These are phyloP conservation scores for Nephrotoma guestfalica DNA, from an alignment of 2,888 invertebrate genomes.

Conservation along the genomic window DNA sequence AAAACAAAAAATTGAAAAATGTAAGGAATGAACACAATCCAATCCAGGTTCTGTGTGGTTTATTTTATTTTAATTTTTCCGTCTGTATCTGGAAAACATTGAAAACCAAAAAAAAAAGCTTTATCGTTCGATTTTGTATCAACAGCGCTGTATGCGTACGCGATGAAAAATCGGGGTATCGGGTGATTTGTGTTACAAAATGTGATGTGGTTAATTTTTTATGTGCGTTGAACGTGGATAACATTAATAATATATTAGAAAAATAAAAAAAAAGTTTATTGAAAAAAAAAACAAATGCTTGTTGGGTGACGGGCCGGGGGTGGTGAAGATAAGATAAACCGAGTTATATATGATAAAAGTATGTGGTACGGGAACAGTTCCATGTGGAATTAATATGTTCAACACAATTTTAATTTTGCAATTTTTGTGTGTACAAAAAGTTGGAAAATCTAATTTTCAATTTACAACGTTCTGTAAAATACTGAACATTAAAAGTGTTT, in stretches of 20 bases:
- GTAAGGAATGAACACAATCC: not conserved
- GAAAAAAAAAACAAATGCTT: not conserved
- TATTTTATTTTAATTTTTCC: not conserved
- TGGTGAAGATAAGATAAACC: not conserved
- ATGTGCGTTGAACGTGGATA: not conserved
- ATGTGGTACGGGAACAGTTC: not conserved
- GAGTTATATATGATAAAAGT: not conserved
- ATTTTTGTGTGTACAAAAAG: too few relatives aligned
- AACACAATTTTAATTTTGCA: too few relatives aligned
- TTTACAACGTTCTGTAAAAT: too few relatives aligned
- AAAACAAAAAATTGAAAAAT: not conserved
- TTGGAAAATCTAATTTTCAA: too few relatives aligned
- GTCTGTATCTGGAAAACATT: not conserved
- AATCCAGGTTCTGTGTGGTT: not conserved
- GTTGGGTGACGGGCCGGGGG: not conserved
- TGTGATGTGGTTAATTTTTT: not conserved
- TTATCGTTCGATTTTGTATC: not conserved
- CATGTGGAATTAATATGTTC: not conserved
- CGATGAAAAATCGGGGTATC: not conserved
- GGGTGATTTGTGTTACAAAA: not conserved
- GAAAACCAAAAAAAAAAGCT: not conserved
- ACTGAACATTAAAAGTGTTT: too few relatives aligned
- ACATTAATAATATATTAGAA: not conserved
- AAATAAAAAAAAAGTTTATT: not conserved
- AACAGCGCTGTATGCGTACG: not conserved